phyloP scores from a whole-genome alignment of 1,140 invertebrate species.

The Saccostrea glomerata region DNA sequence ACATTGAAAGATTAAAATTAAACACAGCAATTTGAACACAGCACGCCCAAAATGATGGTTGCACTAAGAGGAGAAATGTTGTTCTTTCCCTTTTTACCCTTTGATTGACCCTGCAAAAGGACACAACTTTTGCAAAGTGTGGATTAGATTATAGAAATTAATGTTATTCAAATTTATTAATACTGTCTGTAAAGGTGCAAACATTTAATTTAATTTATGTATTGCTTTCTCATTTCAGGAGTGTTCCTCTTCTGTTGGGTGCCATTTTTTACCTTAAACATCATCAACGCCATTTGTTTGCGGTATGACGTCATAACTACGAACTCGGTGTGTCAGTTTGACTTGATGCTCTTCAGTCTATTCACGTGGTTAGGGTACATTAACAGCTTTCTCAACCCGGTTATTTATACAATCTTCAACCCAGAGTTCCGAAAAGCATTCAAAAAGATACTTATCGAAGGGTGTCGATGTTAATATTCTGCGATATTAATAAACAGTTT shows the following conservation, averaged over 20 bases:
- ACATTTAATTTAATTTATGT: background rate
- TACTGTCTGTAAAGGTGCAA: too few species aligned
- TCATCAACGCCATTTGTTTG: constrained; percentile 96
- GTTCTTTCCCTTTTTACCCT: too few species aligned
- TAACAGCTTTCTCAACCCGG: constrained; percentile 97
- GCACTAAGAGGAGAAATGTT: too few species aligned
- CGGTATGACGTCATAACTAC: constrained; percentile 68
- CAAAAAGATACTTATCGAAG: constrained; percentile 89
- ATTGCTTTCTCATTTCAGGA: constrained; percentile 80
- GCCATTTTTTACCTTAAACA: constrained; percentile 98
- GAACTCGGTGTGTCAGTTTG: constrained; percentile 70
- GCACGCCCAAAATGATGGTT: too few species aligned
- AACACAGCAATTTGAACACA: too few species aligned
- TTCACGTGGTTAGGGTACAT: constrained; percentile 99
- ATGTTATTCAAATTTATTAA: too few species aligned
- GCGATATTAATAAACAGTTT: background rate
- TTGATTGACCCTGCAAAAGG: too few species aligned
- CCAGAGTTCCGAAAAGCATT: constrained; percentile 99
- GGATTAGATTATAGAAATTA: too few species aligned
- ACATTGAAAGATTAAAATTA: too few species aligned
- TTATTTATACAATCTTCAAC: constrained; percentile 99
- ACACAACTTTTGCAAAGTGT: too few species aligned
- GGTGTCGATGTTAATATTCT: constrained; percentile 50
- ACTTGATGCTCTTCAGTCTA: constrained; percentile 83
- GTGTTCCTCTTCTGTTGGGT: constrained; percentile 99